Base-by-base conservation (phyloP, 2,797 vertebrate species). In the Lutjanus argentimaculatus region DNA sequence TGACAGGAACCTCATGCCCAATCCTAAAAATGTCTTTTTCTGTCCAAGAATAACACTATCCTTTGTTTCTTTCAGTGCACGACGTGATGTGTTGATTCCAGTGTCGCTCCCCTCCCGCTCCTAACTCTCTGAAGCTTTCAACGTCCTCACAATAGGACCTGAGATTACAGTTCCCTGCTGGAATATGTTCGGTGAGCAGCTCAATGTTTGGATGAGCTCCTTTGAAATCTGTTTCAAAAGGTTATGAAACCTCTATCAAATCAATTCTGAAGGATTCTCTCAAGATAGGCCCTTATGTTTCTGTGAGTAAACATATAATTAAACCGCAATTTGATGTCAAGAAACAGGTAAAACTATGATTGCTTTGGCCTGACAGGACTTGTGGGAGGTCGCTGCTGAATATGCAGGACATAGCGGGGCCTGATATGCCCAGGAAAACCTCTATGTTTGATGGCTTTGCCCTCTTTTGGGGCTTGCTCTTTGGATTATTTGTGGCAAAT, bases 371-470 rank as follows among this genome's bases (percentile, higher is more conserved):
- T 93, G 85, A 92, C 86, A 89, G 88, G 84, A 82, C 63, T 68
- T 66, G 68, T 72, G 40, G 83, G 86, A 90, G 83, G 79, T 83
- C 51, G 71, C 81, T 85, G 85, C 91, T 88, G 87, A 95, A 89
- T 75, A 95, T 96, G 93, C 90, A 85, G 92, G 91, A 89, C 59
- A 77, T 73, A 75, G 81, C 56, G 40, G 83, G 85, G 65, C 73
- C 75, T 88, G 83, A 61, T 79, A 83, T 85, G 91, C 84, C 77
- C 79, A 91, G 83, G 80, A 93, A 90, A 62, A 14, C 76, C 55
- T 67, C 79, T 6, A 43, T 84, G 62, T 73, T 68, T 58, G 73
- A 82, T 25, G 53, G 79, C 79, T 83, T 69, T 74, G 72, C 82
- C 75, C 86, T 91, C 10, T 2, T 91, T 3, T 84, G 91, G 82